phyloP scores from a whole-genome alignment of 2,888 invertebrate species.

The Spodoptera picta region DNA sequence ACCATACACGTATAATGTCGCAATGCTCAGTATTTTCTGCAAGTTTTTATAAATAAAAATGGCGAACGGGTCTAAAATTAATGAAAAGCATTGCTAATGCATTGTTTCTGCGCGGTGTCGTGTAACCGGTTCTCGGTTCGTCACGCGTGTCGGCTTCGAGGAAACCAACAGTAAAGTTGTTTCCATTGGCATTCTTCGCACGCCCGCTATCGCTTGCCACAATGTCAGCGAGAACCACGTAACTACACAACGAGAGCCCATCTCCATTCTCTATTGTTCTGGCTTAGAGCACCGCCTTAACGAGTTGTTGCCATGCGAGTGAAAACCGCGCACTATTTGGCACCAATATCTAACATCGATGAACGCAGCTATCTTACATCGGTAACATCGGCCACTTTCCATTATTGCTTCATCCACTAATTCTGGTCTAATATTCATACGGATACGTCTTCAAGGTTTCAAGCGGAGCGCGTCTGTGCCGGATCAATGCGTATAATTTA shows the following conservation, averaged over 20 bases:
- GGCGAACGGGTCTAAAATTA: slow-evolving; percentile 70
- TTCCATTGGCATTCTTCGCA: slow-evolving; percentile 83
- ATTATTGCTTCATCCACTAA: slow-evolving; percentile 68
- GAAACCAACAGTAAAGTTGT: slow-evolving; percentile 84
- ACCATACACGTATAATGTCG: slow-evolving; percentile 55
- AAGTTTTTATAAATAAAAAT: slow-evolving; percentile 70
- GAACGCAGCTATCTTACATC: slow-evolving; percentile 59
- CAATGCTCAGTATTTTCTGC: slow-evolving; percentile 57
- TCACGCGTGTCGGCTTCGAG: slow-evolving; percentile 82
- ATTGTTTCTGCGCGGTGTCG: slow-evolving; percentile 81
- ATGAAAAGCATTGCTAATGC: slow-evolving; percentile 79
- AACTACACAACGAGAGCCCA: slow-evolving; percentile 64
- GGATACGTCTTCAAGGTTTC: slow-evolving; percentile 70
- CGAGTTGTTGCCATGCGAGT: slow-evolving; percentile 66
- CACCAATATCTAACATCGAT: slow-evolving; percentile 60
- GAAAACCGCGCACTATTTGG: slow-evolving; percentile 69
- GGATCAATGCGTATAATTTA: slow-evolving; percentile 76
- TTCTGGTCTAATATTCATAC: slow-evolving; percentile 62
- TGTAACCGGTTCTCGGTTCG: slow-evolving; percentile 80
- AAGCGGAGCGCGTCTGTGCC: slow-evolving; percentile 70
- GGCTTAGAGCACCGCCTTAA: slow-evolving; percentile 56
- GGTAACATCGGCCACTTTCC: slow-evolving; percentile 68
- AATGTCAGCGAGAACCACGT: slow-evolving; percentile 67
- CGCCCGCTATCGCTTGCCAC: slow-evolving; percentile 71
- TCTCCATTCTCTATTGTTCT: slow-evolving; percentile 72